Percentiles rank a stretch among this genome's conserved stretches.
Evolutionary conservation across 2,888 invertebrate genomes (phyloP).

Genomic region (Netelia melanura): DNA sequence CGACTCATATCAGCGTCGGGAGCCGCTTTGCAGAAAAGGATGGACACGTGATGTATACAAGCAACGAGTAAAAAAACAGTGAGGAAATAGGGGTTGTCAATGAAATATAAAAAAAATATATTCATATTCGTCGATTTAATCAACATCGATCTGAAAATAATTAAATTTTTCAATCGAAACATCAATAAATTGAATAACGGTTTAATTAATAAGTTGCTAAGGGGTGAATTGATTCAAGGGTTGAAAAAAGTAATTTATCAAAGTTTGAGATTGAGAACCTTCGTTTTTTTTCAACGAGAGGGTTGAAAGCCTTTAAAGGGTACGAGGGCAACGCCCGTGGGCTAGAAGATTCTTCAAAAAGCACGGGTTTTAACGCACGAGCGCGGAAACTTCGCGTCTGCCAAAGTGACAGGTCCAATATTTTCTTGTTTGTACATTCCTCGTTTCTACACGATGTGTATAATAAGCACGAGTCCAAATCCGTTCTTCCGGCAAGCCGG

Average conservation of each 20-base stretch:
- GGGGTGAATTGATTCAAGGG: background rate
- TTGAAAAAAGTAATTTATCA: background rate
- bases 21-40: constrained; percentile 18
- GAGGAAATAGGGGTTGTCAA: constrained; percentile 50
- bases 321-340: constrained; percentile 23
- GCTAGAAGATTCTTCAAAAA: constrained; percentile 57
- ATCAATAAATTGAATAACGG: background rate
- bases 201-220: background rate
- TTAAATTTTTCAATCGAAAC: too few relatives aligned
- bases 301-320: constrained; percentile 52
- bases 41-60: constrained; percentile 17
- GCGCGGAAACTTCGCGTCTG: constrained; percentile 43
- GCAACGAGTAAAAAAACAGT: background rate
- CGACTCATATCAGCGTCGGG: constrained; percentile 32
- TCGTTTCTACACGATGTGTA: constrained; percentile 1
- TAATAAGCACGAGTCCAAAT: constrained; percentile 40
- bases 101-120: background rate
- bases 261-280: constrained; percentile 34
- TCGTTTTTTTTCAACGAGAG: constrained; percentile 14
- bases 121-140: background rate
- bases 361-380: constrained; percentile 20
- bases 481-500: constrained; percentile 55
- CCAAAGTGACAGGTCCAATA: constrained; percentile 20
- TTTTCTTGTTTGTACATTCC: constrained; percentile 39
- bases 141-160: too few relatives aligned